phyloP scores from a whole-genome alignment of 2,888 invertebrate species.

The Drosophila maculinotata region DNA sequence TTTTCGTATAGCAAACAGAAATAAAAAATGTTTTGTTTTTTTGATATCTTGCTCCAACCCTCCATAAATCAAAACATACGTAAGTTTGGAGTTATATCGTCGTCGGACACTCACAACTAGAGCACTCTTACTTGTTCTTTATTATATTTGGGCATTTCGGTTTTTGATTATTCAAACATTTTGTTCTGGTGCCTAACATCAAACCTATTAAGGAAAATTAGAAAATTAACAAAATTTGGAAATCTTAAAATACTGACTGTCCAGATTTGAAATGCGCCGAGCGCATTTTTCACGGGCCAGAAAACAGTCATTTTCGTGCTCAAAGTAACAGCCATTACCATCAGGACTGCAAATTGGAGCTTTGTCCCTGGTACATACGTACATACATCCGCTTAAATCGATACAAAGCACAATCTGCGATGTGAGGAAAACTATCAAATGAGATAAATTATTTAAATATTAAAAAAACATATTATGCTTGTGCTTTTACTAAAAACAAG shows the following conservation, averaged over 20 bases:
- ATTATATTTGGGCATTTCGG: neutral
- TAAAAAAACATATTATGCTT: neutral
- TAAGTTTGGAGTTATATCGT: no score
- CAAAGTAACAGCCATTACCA: neutral
- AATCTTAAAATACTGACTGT: neutral
- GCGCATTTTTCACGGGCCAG: constrained; percentile 2
- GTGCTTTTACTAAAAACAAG: no score
- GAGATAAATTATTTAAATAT: neutral
- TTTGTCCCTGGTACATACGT: neutral
- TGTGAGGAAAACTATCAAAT: neutral
- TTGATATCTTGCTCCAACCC: no score
- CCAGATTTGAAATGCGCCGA: neutral
- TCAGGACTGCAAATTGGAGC: neutral
- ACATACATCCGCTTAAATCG: neutral
- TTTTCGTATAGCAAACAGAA: no score
- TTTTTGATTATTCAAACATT: neutral
- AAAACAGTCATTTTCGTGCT: neutral
- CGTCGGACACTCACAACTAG: no score
- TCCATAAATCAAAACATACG: no score
- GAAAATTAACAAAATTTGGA: neutral
- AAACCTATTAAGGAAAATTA: neutral
- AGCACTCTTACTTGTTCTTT: no score
- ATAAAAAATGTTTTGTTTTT: no score
- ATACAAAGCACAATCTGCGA: no score
- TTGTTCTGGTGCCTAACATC: neutral